A percentile compares a stretch with the other conserved stretches of the same genome.
Evolutionary conservation across 2,113 vertebrate genomes (phyloP).

Genomic region (Chamaetylas fuelleborni): DNA sequence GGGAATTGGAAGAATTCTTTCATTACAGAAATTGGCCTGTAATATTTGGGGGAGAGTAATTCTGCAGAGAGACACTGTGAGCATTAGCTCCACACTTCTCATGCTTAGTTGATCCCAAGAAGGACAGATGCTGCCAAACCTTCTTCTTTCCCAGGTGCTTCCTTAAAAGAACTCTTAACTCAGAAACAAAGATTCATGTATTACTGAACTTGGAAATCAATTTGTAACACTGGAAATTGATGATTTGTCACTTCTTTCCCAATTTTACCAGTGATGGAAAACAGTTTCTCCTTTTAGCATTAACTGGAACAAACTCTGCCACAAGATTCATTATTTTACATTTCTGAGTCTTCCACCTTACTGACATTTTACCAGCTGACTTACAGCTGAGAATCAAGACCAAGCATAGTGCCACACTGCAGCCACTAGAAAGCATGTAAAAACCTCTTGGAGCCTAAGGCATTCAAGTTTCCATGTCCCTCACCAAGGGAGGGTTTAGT

Average conservation of each 20-base stretch:
- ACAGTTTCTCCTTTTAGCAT: background rate
- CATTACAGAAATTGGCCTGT: background rate
- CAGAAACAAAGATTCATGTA: background rate
- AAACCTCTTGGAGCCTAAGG: background rate
- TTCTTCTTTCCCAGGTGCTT: background rate
- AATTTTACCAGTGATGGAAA: background rate
- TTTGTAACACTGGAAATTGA: background rate
- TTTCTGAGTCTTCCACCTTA: background rate
- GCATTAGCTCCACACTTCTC: background rate
- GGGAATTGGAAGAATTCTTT: background rate
- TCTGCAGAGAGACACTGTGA: background rate
- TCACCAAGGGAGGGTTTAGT: background rate
- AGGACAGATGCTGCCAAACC: background rate
- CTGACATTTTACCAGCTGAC: background rate
- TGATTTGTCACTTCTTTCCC: background rate
- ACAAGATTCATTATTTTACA: background rate
- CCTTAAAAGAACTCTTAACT: background rate
- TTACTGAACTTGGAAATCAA: background rate
- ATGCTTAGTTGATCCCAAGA: background rate
- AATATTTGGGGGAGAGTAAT: background rate
- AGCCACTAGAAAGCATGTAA: background rate
- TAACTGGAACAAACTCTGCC: background rate
- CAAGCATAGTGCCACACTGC: accelerated
- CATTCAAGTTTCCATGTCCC: background rate
- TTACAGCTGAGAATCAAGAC: background rate